These are phyloP conservation scores for Picus viridis DNA, from an alignment of 2,797 vertebrate genomes.

Conservation along the genomic window DNA sequence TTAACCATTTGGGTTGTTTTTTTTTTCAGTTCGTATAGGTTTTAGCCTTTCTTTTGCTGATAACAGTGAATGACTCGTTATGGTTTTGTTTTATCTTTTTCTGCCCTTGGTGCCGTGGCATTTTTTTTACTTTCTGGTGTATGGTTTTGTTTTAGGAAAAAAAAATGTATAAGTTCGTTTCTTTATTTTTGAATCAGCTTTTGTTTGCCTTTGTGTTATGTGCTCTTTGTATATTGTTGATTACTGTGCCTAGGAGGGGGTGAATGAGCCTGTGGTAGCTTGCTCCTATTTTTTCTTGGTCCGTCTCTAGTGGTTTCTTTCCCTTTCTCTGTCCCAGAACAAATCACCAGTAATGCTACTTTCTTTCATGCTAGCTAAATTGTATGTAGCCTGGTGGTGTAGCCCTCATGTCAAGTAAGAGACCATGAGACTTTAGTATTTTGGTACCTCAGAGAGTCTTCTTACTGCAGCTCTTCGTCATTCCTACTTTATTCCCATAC, in stretches of 20 bases:
- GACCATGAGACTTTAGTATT: not conserved
- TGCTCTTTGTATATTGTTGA: slow-evolving; percentile 55
- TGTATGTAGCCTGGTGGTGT: not conserved
- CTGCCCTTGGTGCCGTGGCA: slow-evolving; percentile 60
- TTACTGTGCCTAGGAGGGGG: slow-evolving; percentile 15
- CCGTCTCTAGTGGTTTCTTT: not conserved
- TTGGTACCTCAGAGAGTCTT: not conserved
- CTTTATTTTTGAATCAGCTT: slow-evolving; percentile 69
- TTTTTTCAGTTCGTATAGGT: slow-evolving; percentile 65
- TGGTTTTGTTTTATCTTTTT: slow-evolving; percentile 77
- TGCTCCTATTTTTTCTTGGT: not conserved
- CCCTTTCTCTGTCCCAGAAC: not conserved
- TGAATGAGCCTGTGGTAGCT: slow-evolving; percentile 30
- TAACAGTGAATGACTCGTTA: slow-evolving; percentile 82
- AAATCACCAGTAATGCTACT: not conserved
- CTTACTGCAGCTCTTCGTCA: not conserved
- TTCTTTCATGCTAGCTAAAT: not conserved
- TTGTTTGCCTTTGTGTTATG: slow-evolving; percentile 66
- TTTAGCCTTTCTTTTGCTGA: slow-evolving; percentile 77
- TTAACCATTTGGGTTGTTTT: slow-evolving; percentile 71
- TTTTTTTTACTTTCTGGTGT: slow-evolving; percentile 73
- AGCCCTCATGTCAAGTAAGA: not conserved
- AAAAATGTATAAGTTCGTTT: slow-evolving; percentile 19
- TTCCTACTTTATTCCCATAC: slow-evolving; percentile 26
- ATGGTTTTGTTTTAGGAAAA: slow-evolving; percentile 53